Conservation (phyloP, 2,888 invertebrate species). For the Acheta domesticus region DNA sequence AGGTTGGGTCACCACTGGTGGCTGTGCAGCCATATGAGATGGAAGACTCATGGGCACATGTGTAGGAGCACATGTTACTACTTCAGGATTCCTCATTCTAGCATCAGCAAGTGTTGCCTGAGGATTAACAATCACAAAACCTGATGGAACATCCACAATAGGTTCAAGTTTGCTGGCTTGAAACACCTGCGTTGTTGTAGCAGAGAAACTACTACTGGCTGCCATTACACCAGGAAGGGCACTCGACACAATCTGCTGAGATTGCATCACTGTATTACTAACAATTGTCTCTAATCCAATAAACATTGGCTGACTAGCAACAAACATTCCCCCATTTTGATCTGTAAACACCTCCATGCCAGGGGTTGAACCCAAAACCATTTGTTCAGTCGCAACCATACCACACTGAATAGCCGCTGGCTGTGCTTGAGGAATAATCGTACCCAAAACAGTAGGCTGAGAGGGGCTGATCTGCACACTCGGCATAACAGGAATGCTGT, state of each 20-base stretch:
- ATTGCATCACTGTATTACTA: slow-evolving; percentile 86
- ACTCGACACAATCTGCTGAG: slow-evolving; percentile 78
- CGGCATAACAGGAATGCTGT: slow-evolving; percentile 46
- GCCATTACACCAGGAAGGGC: slow-evolving; percentile 70
- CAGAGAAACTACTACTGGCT: slow-evolving; percentile 77
- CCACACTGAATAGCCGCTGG: slow-evolving; percentile 52
- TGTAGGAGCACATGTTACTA: slow-evolving; percentile 25
- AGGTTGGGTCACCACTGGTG: slow-evolving; percentile 23
- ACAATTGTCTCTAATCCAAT: slow-evolving; percentile 74
- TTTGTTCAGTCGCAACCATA: slow-evolving; percentile 56
- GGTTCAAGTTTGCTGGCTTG: slow-evolving; percentile 83
- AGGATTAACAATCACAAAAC: slow-evolving; percentile 33
- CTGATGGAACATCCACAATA: slow-evolving; percentile 64
- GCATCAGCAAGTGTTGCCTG: slow-evolving; percentile 29
- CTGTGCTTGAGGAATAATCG: slow-evolving; percentile 55
- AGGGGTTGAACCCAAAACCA: slow-evolving; percentile 60
- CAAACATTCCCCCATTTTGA: slow-evolving; percentile 48
- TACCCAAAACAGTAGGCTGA: slow-evolving; percentile 54
- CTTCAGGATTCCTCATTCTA: slow-evolving; percentile 25
- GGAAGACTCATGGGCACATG: slow-evolving; percentile 26
- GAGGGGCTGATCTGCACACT: slow-evolving; percentile 41
- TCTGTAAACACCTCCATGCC: slow-evolving; percentile 63
- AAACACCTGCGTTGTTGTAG: slow-evolving; percentile 79
- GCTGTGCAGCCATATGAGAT: slow-evolving; percentile 11
- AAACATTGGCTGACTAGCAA: slow-evolving; percentile 67